Percentiles rank a stretch among this genome's conserved stretches.
These are phyloP conservation scores for Arothron firmamentum DNA, from an alignment of 2,113 vertebrate genomes.

Conservation along the genomic window DNA sequence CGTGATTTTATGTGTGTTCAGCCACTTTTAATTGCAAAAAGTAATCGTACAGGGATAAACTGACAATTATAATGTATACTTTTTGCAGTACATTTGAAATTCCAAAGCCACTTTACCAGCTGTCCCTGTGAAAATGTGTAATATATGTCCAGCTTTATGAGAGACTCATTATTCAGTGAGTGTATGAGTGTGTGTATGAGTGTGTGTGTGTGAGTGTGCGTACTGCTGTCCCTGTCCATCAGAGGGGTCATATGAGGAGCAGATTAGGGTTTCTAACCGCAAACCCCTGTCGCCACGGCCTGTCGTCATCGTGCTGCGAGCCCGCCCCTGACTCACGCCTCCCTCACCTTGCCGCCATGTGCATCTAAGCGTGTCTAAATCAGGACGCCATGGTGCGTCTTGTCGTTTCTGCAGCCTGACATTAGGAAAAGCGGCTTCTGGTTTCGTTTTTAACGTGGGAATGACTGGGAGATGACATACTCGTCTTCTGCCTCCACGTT, in stretches of 20 bases:
- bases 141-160: conserved; percentile 51
- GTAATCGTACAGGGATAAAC: no score
- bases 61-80: no score
- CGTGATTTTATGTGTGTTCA: no score
- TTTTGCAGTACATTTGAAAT: no score
- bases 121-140: no score
- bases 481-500: no score
- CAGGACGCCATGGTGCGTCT: conserved; percentile 22
- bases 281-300: conserved; percentile 64
- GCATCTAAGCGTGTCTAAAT: conserved; percentile 46
- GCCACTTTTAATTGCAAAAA: no score
- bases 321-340: conserved; percentile 47
- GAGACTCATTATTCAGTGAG: conserved; percentile 17
- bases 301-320: conserved; percentile 53
- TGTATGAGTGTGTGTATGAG: conserved; percentile 18
- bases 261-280: conserved; percentile 74
- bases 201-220: conserved; percentile 21
- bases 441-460: no score
- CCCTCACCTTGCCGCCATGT: conserved; percentile 18
- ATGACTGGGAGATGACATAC: no score
- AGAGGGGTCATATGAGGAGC: conserved; percentile 72
- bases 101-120: no score
- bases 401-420: not conserved
- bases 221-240: conserved; percentile 71
- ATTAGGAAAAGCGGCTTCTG: not conserved